Percentiles rank a stretch among this genome's conserved stretches.
Conservation (phyloP, 2,797 vertebrate genomes). For the Spheniscus humboldti region DNA sequence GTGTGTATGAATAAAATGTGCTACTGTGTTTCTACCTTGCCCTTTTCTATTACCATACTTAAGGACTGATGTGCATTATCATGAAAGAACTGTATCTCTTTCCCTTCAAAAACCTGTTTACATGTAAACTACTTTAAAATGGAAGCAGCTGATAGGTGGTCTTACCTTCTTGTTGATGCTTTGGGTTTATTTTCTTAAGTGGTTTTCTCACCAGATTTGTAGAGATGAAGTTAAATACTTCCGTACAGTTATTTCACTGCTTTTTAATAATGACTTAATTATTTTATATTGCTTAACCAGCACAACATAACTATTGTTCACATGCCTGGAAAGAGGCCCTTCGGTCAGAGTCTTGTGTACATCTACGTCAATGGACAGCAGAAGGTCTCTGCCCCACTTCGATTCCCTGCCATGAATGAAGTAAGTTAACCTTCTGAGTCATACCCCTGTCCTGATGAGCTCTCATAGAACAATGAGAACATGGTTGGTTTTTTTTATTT, state of each 20-base stretch:
- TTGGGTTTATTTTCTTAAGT: not conserved
- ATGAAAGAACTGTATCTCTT: not conserved
- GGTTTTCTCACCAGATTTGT: not conserved
- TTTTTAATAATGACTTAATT: not conserved
- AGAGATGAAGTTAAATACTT: not conserved
- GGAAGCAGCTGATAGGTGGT: not conserved
- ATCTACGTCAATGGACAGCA: slow-evolving; percentile 96
- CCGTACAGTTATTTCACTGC: not conserved
- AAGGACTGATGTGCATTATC: not conserved
- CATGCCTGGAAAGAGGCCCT: slow-evolving; percentile 92
- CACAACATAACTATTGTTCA: slow-evolving; percentile 93
- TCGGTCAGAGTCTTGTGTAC: slow-evolving; percentile 93
- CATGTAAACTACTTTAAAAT: not conserved
- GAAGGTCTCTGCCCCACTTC: slow-evolving; percentile 90
- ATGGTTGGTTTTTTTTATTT: not conserved
- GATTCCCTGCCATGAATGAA: slow-evolving; percentile 94
- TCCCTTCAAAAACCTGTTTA: not conserved
- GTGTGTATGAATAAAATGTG: not conserved
- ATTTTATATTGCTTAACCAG: slow-evolving; percentile 72
- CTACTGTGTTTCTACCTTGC: not conserved
- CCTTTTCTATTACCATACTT: not conserved
- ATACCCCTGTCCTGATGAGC: not conserved
- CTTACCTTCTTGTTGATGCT: not conserved
- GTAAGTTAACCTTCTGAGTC: slow-evolving; percentile 71
- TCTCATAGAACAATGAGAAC: not conserved